Base-by-base conservation (phyloP, 2,797 vertebrate species). In the Gallirallus australis region DNA sequence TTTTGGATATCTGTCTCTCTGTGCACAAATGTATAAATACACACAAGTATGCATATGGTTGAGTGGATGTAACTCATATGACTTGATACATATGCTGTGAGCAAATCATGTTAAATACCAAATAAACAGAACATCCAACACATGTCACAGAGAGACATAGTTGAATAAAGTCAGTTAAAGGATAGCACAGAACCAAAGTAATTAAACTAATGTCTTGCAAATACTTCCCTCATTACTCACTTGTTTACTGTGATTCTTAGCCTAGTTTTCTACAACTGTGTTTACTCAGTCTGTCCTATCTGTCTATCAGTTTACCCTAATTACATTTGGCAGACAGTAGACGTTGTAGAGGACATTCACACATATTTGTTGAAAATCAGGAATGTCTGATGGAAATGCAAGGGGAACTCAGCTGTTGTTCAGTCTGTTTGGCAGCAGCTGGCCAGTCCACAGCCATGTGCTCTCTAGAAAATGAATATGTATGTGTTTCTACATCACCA, bases 271-370 rank as follows among this genome's bases (percentile, higher is more conserved):
- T 84, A 91, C 86, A 87, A 94, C 52, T 89, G 71, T 48, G n/a
- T 57, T 94, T 60, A 63, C 25, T 76, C 86, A 77, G 82, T 48
- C 71, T 93, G 50, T 93, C 77, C 90, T 88, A 61, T 94, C 93
- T 78, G 94, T 96, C 95, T 71, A 73, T 94, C 95, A 94, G 89
- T 82, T 91, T 75, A 77, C 21, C 52, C 89, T 95, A 95, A 97
- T 95, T 91, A 84, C 61, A 37, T 86, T 48, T 96, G 96, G 95
- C 96, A 97, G 94, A 95, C 93, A 92, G 90, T 95, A 96, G 88
- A 96, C 53, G 82, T 86, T 66, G 88, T 79, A 76, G 88, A 95
- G 77, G 86, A 96, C 75, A 70, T 63, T 79, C 73, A 90, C 48
- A 89, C 63, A 66, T 90, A 95, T 86, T 97, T 96, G 66, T 78